Evolutionary conservation across 2,113 vertebrate genomes (phyloP).

Genomic region (Aegotheles bennettii): DNA sequence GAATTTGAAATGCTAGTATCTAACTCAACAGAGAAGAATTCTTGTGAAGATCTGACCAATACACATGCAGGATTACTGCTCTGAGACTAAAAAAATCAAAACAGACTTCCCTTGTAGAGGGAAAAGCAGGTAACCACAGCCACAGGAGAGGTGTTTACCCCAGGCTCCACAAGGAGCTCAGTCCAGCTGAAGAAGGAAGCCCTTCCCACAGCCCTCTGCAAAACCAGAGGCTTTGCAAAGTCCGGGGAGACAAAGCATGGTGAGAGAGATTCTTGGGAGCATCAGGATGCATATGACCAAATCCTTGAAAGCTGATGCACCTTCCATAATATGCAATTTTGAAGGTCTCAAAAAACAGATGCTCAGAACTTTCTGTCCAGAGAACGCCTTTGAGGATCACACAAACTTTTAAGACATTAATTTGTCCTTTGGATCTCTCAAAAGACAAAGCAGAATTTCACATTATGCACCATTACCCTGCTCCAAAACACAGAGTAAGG

Average conservation of each 20-base stretch:
- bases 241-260: background rate
- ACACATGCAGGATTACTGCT: background rate
- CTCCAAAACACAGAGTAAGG: background rate
- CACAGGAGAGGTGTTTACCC: background rate
- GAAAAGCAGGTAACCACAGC: background rate
- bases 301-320: background rate
- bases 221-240: background rate
- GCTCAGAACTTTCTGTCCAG: background rate
- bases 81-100: background rate
- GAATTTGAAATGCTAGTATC: constrained; percentile 49
- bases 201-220: background rate
- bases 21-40: constrained; percentile 24
- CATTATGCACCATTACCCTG: background rate
- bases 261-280: background rate
- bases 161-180: background rate
- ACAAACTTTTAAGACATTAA: background rate
- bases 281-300: background rate
- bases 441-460: background rate
- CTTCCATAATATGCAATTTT: background rate
- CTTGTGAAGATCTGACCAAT: constrained; percentile 5
- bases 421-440: background rate
- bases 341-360: background rate
- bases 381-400: background rate
- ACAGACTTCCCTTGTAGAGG: background rate
- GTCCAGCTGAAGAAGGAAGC: background rate